phyloP scores from a whole-genome alignment of 2,888 invertebrate genomes.

The Anaspis maculata region DNA sequence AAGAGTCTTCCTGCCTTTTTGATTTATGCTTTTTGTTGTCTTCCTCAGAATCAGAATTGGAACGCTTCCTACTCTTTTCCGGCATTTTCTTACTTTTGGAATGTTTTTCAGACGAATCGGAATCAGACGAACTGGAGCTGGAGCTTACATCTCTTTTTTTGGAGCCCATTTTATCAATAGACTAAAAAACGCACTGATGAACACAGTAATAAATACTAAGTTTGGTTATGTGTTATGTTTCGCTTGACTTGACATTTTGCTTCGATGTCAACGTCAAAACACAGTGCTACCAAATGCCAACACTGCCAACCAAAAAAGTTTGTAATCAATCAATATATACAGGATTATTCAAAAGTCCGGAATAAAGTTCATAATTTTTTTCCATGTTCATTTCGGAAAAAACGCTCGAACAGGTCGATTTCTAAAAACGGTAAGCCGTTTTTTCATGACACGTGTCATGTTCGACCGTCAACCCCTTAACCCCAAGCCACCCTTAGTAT shows the following conservation, averaged over 20 bases:
- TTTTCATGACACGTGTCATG: too few species aligned
- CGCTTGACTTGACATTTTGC: neutral
- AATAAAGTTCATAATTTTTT: too few species aligned
- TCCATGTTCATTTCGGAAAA: too few species aligned
- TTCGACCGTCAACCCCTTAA: too few species aligned
- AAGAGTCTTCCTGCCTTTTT: slow-evolving; percentile 1
- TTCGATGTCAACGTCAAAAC: too few species aligned
- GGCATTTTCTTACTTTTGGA: slow-evolving; percentile 4
- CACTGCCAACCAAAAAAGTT: too few species aligned
- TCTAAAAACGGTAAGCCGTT: too few species aligned
- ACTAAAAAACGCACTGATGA: neutral
- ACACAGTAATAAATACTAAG: neutral
- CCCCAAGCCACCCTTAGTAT: too few species aligned
- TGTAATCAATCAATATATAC: too few species aligned
- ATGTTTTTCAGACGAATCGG: slow-evolving; percentile 3
- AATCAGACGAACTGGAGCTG: slow-evolving; percentile 7
- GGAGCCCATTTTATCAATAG: slow-evolving; percentile 6
- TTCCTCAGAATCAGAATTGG: slow-evolving; percentile 2
- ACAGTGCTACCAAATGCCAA: too few species aligned
- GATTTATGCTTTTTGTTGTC: slow-evolving; percentile 2
- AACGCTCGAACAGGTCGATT: too few species aligned
- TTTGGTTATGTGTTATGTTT: neutral
- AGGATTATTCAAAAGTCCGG: too few species aligned
- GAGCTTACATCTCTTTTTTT: slow-evolving; percentile 5
- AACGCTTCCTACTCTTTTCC: neutral